phyloP scores from a whole-genome alignment of 1,140 invertebrate species.

The Danaus plexippus region DNA sequence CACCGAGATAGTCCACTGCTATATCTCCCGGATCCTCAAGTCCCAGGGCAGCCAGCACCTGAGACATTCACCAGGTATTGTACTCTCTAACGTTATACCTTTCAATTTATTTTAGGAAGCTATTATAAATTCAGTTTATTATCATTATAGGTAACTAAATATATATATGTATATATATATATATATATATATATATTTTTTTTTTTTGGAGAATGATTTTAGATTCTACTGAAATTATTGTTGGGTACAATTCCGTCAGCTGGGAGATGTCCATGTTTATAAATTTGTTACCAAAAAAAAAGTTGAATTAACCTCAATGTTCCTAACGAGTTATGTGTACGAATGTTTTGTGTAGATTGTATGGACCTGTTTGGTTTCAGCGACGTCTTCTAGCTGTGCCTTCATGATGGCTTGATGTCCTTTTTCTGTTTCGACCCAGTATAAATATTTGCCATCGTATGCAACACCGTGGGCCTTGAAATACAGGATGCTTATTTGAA shows the following conservation, averaged over 20 bases:
- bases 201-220: too few species aligned
- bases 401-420: constrained; percentile 78
- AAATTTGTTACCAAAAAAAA: too few species aligned
- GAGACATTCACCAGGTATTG: background rate
- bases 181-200: too few species aligned
- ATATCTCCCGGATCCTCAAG: constrained; percentile 82
- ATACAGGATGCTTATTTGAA: constrained; percentile 42
- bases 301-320: too few species aligned
- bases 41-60: constrained; percentile 75
- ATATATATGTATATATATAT: too few species aligned
- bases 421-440: constrained; percentile 80
- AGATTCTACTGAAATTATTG: too few species aligned
- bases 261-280: too few species aligned
- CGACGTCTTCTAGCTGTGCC: constrained; percentile 70
- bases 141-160: background rate
- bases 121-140: background rate
- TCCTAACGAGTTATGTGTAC: too few species aligned
- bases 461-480: constrained; percentile 78
- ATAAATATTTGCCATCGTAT: constrained; percentile 77
- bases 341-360: too few species aligned
- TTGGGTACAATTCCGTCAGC: too few species aligned
- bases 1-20: constrained; percentile 86
- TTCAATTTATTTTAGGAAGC: too few species aligned
- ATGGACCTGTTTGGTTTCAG: constrained; percentile 63
- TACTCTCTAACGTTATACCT: too few species aligned